Conservation (phyloP, 2,113 vertebrate species). For the Alouatta palliata region DNA sequence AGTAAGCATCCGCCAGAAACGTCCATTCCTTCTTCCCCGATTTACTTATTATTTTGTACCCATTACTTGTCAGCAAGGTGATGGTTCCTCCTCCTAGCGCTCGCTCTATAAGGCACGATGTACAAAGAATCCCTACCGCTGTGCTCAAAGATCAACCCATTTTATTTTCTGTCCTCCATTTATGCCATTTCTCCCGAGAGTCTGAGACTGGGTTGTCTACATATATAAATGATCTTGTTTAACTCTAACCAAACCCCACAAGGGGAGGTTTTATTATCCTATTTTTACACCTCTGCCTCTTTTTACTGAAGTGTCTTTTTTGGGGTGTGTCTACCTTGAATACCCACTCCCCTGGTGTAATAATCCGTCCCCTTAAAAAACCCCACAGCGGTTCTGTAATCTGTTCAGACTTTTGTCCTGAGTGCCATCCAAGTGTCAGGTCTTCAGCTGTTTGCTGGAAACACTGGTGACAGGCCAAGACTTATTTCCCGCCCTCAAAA, state of each 20-base stretch:
- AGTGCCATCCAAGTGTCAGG: not conserved
- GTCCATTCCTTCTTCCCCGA: not conserved
- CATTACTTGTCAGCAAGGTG: not conserved
- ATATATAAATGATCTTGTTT: not conserved
- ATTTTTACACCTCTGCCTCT: not conserved
- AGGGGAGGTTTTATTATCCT: not conserved
- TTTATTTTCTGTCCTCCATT: conserved; percentile 7
- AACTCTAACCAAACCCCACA: not conserved
- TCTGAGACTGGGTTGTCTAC: not conserved
- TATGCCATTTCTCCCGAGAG: not conserved
- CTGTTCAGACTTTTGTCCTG: not conserved
- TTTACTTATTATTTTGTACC: conserved; percentile 5
- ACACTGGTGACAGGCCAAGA: not conserved
- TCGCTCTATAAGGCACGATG: not conserved
- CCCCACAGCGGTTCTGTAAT: not conserved
- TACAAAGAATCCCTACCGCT: not conserved
- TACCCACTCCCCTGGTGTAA: not conserved
- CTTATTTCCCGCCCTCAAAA: conserved; percentile 12
- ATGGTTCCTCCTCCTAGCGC: not conserved
- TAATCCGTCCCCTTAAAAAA: too few species aligned
- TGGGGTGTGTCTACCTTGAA: not conserved
- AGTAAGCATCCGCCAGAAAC: not conserved
- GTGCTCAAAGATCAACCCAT: not conserved
- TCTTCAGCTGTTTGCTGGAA: not conserved
- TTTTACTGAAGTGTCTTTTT: not conserved